These are phyloP conservation scores for Melanotaenia trifasciata DNA, from an alignment of 2,797 vertebrate genomes.

Conservation along the genomic window DNA sequence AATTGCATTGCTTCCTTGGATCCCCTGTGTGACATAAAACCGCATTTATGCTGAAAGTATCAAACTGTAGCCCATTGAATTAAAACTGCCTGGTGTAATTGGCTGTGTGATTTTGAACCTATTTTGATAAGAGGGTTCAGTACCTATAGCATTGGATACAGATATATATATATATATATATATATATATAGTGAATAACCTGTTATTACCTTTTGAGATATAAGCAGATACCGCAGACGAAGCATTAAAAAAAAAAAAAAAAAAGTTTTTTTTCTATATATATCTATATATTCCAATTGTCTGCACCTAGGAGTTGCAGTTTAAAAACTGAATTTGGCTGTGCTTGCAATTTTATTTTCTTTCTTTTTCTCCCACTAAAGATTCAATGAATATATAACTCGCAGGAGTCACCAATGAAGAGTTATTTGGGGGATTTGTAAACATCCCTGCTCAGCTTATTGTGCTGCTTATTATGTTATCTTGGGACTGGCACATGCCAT, in stretches of 20 bases:
- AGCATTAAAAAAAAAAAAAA: conserved; percentile 41
- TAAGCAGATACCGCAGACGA: conserved; percentile 49
- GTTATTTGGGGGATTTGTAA: conserved; percentile 78
- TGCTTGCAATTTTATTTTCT: conserved; percentile 33
- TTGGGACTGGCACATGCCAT: conserved; percentile 52
- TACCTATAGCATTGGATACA: conserved; percentile 63
- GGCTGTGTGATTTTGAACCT: conserved; percentile 60
- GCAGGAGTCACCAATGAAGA: conserved; percentile 60
- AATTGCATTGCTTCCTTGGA: conserved; percentile 60
- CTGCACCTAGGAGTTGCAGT: conserved; percentile 66
- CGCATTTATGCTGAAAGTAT: conserved; percentile 37
- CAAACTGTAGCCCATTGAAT: conserved; percentile 64
- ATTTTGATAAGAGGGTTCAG: conserved; percentile 62
- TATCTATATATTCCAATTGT: conserved; percentile 49
- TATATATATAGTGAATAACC: conserved; percentile 54
- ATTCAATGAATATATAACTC: conserved; percentile 77
- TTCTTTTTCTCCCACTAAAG: conserved; percentile 45
- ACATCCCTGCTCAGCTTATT: conserved; percentile 74
- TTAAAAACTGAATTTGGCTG: conserved; percentile 62
- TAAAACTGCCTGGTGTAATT: conserved; percentile 69
- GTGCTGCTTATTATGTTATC: conserved; percentile 55
- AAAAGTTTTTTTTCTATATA: conserved; percentile 25
- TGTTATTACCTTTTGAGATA: conserved; percentile 61
- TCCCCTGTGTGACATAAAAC: conserved; percentile 50
- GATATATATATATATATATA: conserved; percentile 19